These are phyloP conservation scores for Porites cylindrica DNA, from an alignment of 92 coral and sea anemone species.

Conservation along the genomic window DNA sequence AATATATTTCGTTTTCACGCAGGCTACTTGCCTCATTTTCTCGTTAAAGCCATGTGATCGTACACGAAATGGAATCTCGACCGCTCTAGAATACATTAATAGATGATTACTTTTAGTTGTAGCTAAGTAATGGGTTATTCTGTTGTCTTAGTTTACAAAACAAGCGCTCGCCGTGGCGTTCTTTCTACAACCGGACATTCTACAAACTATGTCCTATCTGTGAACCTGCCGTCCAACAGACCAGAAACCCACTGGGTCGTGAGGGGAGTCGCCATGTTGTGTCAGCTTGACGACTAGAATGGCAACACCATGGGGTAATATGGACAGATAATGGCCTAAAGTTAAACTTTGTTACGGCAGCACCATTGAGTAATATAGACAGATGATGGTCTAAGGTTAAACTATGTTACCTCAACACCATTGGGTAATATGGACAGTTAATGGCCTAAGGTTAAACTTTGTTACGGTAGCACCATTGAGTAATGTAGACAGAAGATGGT, in stretches of 20 bases:
- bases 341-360: neutral
- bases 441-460: neutral
- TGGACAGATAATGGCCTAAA: neutral
- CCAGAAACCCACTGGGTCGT: constrained; percentile 93
- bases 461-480: neutral
- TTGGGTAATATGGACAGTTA: neutral
- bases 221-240: constrained; percentile 88
- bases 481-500: neutral
- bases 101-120: no score
- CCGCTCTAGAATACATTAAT: no score
- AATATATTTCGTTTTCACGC: no score
- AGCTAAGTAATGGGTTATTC: neutral
- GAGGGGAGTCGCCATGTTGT: constrained; percentile 99
- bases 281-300: constrained; percentile 89
- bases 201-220: constrained; percentile 93
- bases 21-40: no score
- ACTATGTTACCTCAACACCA: neutral
- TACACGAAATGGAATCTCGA: no score
- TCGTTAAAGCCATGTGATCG: no score
- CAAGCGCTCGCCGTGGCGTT: constrained; percentile 97
- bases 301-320: neutral
- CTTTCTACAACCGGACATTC: constrained; percentile 99
- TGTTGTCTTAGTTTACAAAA: constrained; percentile 86
- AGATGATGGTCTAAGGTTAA: no score
- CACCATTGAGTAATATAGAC: no score